These are phyloP conservation scores for Monoplex corrugatus DNA, from an alignment of 2,888 invertebrate species.

Conservation along the genomic window DNA sequence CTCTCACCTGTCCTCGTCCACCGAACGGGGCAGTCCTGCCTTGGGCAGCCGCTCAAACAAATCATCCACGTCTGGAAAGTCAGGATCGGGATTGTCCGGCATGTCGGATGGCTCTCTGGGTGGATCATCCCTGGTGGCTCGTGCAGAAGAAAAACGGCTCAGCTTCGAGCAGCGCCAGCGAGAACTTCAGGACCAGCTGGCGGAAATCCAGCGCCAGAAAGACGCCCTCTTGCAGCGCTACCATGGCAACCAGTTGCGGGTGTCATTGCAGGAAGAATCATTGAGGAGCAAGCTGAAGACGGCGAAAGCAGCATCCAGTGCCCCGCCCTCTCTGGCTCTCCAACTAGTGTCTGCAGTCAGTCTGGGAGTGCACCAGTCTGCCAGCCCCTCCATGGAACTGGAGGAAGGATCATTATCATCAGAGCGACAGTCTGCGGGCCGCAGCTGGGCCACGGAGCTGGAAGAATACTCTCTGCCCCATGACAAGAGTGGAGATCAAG, in stretches of 20 bases:
- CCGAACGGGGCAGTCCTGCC: constrained; percentile 68
- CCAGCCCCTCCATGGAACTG: not conserved
- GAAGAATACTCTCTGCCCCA: constrained; percentile 37
- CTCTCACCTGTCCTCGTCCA: constrained; percentile 63
- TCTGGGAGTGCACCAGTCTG: not conserved
- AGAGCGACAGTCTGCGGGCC: not conserved
- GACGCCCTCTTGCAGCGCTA: constrained; percentile 69
- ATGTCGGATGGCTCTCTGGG: constrained; percentile 59
- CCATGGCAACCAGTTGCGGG: constrained; percentile 60
- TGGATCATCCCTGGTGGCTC: constrained; percentile 60
- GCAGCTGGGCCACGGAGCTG: constrained; percentile 43
- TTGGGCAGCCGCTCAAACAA: constrained; percentile 55
- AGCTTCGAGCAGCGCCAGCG: constrained; percentile 64
- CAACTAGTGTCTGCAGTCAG: not conserved
- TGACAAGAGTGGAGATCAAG: not conserved
- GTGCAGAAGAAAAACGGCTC: constrained; percentile 60
- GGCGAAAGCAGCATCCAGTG: constrained; percentile 23
- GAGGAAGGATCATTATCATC: constrained; percentile 46
- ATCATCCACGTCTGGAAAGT: constrained; percentile 34
- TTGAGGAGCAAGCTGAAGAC: constrained; percentile 51
- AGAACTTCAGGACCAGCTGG: constrained; percentile 66
- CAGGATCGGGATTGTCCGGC: constrained; percentile 26
- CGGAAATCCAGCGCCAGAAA: constrained; percentile 73
- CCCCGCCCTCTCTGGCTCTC: not conserved
- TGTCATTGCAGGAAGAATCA: constrained; percentile 53